Evolutionary conservation across 2,797 vertebrate species (phyloP).

Genomic region (Lepus townsendii): DNA sequence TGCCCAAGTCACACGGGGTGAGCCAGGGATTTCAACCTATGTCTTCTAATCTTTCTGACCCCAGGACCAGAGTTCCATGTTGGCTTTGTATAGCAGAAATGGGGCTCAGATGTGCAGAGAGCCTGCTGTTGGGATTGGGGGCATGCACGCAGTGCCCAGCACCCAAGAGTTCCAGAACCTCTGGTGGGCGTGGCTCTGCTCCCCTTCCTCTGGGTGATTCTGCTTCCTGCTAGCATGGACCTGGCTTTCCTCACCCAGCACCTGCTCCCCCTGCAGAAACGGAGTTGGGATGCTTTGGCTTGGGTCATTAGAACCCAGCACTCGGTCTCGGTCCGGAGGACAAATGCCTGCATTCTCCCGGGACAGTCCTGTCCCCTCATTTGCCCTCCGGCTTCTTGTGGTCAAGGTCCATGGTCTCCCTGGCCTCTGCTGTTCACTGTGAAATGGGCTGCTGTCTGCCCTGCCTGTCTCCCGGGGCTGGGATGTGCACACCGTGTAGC

Average conservation of each 20-base stretch:
- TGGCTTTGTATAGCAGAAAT: neutral
- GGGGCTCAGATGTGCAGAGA: neutral
- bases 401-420: neutral
- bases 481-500: too few species aligned
- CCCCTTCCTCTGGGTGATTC: neutral
- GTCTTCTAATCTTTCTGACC: neutral
- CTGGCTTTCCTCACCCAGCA: neutral
- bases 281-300: neutral
- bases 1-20: neutral
- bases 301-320: neutral
- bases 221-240: neutral
- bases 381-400: neutral
- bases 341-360: neutral
- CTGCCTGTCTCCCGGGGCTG: neutral
- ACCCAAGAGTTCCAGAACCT: neutral
- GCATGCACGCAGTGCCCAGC: too few species aligned
- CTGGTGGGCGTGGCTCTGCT: neutral
- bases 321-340: neutral
- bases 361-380: neutral
- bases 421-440: neutral
- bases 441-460: neutral
- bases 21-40: too few species aligned
- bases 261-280: neutral
- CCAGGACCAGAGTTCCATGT: neutral
- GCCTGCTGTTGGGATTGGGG: neutral